Evolutionary conservation across 2,797 vertebrate species (phyloP).

Genomic region (Lacerta agilis): DNA sequence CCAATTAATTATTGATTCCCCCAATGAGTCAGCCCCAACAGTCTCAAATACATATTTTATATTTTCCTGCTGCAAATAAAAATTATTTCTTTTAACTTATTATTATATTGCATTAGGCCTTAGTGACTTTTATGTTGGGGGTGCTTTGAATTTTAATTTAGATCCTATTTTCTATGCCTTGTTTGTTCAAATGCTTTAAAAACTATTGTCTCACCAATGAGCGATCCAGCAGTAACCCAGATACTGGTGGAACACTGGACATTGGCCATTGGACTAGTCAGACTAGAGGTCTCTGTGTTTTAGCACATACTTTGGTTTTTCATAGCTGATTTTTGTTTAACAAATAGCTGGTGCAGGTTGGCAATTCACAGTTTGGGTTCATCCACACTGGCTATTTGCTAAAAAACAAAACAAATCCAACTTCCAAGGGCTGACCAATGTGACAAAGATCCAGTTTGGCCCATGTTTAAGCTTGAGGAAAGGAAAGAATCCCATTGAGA

Average conservation of each 20-base stretch:
- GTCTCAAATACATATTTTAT: constrained; percentile 73
- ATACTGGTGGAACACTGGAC: too few species aligned
- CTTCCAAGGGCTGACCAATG: too few species aligned
- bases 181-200: neutral
- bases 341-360: neutral
- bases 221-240: neutral
- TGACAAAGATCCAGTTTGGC: too few species aligned
- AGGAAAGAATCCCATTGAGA: neutral
- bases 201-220: neutral
- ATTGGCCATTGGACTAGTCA: too few species aligned
- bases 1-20: constrained; percentile 77
- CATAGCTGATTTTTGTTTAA: neutral
- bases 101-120: constrained; percentile 39
- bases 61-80: constrained; percentile 58
- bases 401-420: too few species aligned
- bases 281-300: neutral
- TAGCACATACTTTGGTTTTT: neutral
- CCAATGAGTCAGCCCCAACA: constrained; percentile 67
- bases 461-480: too few species aligned
- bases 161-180: neutral
- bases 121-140: constrained; percentile 45
- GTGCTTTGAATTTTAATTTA: constrained; percentile 28
- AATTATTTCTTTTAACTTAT: constrained; percentile 30
- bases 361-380: too few species aligned
- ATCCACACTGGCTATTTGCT: too few species aligned